These are phyloP conservation scores for Phacellophora camtschatica DNA, from an alignment of 30 jellyfish, hydroid and myxozoan genomes.

Conservation along the genomic window DNA sequence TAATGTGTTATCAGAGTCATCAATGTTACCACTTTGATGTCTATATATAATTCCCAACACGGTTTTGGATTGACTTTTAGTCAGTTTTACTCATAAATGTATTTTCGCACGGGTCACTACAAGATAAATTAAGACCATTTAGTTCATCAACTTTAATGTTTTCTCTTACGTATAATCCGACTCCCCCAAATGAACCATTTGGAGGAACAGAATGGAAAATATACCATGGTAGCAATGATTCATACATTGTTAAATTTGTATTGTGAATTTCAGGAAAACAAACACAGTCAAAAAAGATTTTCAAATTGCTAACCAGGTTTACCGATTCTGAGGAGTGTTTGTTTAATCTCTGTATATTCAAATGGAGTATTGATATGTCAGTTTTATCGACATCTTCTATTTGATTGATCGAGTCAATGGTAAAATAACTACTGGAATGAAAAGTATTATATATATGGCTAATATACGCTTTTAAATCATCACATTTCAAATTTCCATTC, in stretches of 20 bases:
- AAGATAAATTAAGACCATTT: neutral
- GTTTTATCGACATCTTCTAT: too few relatives aligned
- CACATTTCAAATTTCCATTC: too few relatives aligned
- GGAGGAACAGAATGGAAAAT: too few relatives aligned
- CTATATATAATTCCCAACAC: too few relatives aligned
- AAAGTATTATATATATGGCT: too few relatives aligned
- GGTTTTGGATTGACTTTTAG: neutral
- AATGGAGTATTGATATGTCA: neutral
- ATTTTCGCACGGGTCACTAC: neutral
- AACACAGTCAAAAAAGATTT: neutral
- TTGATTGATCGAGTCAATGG: too few relatives aligned
- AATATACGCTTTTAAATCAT: too few relatives aligned
- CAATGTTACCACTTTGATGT: too few relatives aligned
- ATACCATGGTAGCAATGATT: neutral
- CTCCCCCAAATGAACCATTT: neutral
- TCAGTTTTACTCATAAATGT: neutral
- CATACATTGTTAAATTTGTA: neutral
- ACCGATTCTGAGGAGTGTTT: neutral
- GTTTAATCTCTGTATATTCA: neutral
- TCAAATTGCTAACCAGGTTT: neutral
- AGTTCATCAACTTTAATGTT: neutral
- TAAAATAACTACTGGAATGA: too few relatives aligned
- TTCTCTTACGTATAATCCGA: neutral
- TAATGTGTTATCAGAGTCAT: too few relatives aligned
- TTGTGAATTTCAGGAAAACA: neutral